Evolutionary conservation across 2,797 vertebrate genomes (phyloP), one percentile per base, ranked within the genome.

Genomic region (Coregonus sp.): DNA sequence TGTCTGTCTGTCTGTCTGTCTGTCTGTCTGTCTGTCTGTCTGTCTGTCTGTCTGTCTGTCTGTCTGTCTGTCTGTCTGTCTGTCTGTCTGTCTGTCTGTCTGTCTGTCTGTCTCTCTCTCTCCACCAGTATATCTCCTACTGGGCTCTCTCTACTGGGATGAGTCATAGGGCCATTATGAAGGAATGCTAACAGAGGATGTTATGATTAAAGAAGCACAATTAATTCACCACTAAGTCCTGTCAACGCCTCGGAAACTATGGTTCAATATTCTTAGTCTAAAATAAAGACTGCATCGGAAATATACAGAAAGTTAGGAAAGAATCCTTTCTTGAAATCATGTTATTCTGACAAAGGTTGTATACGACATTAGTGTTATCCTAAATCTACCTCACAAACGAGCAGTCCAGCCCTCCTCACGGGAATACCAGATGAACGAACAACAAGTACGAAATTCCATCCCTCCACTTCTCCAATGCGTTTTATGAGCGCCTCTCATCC

Each of bases 341-440:
- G 75, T 40, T 67, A 18, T 9, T 20, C 78, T 82, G 72, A 81
- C 0, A 9, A 67, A 18, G 33, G 40, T 47, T 47, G 40, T 47
- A 47, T 47, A 47, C 2, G 9, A 47, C 40, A 47, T 47, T 3
- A 47, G 25, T 5, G 20, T 76, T 69, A 33, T 78, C 88, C 52
- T 80, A 80, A 40, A 70, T 71, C 56, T 72, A 63, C 1, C 20
- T 4, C 80, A 70, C 82, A 80, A 86, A 86, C 78, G 35, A 86
- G 88, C 84, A 84, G 84, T 76, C 84, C 68, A 76, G 47, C 67
- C 77, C 47, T 80, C 56, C 77, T 84, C 59, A 3, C 47, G 75
- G 74, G 84, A 84, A 82, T 78, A 72, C 71, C 59, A 78, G 52
- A 89, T 86, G 80, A 86, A 89, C 80, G 79, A 74, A 74, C 59